A percentile compares a stretch with the other conserved stretches of the same genome.
Evolutionary conservation across 2,888 invertebrate genomes (phyloP).

Genomic region (Drosophila formosana): DNA sequence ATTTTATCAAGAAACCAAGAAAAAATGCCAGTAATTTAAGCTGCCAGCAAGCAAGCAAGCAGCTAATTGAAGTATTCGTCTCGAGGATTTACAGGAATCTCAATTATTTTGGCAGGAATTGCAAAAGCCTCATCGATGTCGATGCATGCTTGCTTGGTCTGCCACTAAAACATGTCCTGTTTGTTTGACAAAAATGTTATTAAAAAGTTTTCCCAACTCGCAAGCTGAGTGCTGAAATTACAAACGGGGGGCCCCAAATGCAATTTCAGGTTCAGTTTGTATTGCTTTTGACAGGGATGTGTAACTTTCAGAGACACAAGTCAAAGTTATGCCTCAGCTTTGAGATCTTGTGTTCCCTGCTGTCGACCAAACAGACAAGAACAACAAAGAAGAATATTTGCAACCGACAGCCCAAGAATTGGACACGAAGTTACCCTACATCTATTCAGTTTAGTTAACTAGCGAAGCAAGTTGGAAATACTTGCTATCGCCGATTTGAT

Average conservation of each 20-base stretch:
- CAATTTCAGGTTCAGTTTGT: constrained; percentile 44
- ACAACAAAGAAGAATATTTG: constrained; percentile 16
- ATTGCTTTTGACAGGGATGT: constrained; percentile 48
- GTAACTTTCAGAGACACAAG: constrained; percentile 59
- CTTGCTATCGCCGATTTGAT: not conserved
- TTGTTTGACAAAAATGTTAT: constrained; percentile 60
- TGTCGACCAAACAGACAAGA: constrained; percentile 10
- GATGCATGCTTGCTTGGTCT: not conserved
- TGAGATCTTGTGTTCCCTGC: constrained; percentile 50
- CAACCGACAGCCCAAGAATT: too few relatives aligned
- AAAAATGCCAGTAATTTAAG: constrained; percentile 13
- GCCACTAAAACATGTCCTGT: constrained; percentile 8
- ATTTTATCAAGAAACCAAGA: constrained; percentile 12
- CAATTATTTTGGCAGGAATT: constrained; percentile 10
- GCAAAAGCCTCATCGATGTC: constrained; percentile 15
- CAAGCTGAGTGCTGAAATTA: constrained; percentile 45
- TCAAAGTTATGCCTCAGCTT: constrained; percentile 65
- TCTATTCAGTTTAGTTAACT: not conserved
- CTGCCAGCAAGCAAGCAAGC: not conserved
- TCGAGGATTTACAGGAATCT: constrained; percentile 4
- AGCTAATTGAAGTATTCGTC: constrained; percentile 24
- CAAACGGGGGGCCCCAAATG: constrained; percentile 46
- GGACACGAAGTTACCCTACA: constrained; percentile 7
- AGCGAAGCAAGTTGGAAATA: not conserved
- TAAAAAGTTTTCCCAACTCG: constrained; percentile 63